These are phyloP conservation scores for Oryzias curvinotus DNA, from an alignment of 2,113 vertebrate species.

Conservation along the genomic window DNA sequence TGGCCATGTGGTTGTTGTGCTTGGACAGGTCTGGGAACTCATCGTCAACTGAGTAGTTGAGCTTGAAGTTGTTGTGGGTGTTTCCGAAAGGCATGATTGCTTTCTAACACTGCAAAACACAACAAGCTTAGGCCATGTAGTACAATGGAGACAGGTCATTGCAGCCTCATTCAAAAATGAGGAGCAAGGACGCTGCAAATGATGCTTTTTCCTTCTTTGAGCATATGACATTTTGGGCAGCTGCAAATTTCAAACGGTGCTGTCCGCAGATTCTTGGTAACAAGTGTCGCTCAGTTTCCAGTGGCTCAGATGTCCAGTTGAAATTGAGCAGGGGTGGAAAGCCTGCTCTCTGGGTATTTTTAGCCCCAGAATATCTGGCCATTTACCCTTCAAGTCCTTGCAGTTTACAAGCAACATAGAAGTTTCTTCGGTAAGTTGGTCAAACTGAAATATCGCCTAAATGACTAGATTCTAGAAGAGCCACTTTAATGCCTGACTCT, in stretches of 20 bases:
- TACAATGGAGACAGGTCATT: too few species aligned
- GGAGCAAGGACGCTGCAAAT: neutral
- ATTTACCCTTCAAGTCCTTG: constrained; percentile 7
- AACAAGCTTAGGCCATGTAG: neutral
- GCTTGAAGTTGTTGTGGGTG: constrained; percentile 94
- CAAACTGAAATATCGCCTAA: too few species aligned
- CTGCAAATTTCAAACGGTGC: constrained; percentile 46
- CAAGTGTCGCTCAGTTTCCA: constrained; percentile 54
- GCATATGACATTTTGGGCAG: constrained; percentile 45
- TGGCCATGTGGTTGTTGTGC: constrained; percentile 98
- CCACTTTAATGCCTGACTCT: too few species aligned
- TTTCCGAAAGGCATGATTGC: constrained; percentile 88
- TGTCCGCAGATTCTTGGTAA: constrained; percentile 56
- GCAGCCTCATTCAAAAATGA: neutral
- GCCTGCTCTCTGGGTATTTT: constrained; percentile 53
- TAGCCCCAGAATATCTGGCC: constrained; percentile 46
- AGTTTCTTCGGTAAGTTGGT: neutral
- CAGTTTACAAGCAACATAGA: neutral
- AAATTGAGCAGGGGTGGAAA: constrained; percentile 56
- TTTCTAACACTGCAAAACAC: constrained; percentile 63
- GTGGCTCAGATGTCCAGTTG: constrained; percentile 55
- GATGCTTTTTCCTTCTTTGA: constrained; percentile 2
- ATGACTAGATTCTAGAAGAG: too few species aligned
- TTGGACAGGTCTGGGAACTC: constrained; percentile 86
- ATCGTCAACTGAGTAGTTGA: constrained; percentile 85